These are phyloP conservation scores for Lepidocyrtinus sp. DNA, from an alignment of 2,888 invertebrate species.

Conservation along the genomic window DNA sequence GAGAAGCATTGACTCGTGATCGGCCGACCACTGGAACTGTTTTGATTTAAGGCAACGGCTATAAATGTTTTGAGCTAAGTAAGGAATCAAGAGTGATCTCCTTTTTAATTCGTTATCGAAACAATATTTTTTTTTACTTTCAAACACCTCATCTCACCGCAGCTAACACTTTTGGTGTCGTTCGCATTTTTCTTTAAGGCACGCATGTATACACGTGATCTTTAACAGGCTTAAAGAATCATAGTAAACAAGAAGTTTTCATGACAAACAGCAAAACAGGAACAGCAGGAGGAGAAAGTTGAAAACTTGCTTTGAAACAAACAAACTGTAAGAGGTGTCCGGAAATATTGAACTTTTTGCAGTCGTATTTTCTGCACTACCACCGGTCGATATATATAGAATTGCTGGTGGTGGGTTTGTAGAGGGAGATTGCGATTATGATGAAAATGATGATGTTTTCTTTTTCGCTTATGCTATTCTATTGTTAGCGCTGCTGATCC, in stretches of 20 bases:
- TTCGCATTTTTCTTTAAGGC: constrained; percentile 26
- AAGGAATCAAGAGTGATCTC: constrained; percentile 12
- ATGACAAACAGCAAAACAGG: constrained; percentile 44
- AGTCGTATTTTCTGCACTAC: neutral
- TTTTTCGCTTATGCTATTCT: constrained; percentile 8
- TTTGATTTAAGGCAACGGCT: neutral
- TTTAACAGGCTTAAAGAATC: constrained; percentile 23
- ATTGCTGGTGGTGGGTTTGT: constrained; percentile 14
- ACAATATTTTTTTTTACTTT: constrained; percentile 23
- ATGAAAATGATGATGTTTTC: constrained; percentile 13
- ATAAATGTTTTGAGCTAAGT: too few relatives aligned
- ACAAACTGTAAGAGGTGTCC: constrained; percentile 47
- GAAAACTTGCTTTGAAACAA: constrained; percentile 34
- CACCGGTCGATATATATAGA: neutral
- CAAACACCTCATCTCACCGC: neutral
- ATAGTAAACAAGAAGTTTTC: neutral
- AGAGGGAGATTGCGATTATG: constrained; percentile 17
- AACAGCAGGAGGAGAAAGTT: neutral
- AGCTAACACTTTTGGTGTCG: neutral
- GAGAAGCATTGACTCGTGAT: constrained; percentile 1
- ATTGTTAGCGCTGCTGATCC: constrained; percentile 29
- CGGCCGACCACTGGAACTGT: constrained; percentile 4
- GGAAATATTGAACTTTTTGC: constrained; percentile 22
- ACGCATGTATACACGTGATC: constrained; percentile 39
- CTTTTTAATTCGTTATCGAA: constrained; percentile 34